Evolutionary conservation across 2,113 vertebrate genomes (phyloP), one percentile per base, ranked within the genome.

Genomic region (Archocentrus centrarchus): DNA sequence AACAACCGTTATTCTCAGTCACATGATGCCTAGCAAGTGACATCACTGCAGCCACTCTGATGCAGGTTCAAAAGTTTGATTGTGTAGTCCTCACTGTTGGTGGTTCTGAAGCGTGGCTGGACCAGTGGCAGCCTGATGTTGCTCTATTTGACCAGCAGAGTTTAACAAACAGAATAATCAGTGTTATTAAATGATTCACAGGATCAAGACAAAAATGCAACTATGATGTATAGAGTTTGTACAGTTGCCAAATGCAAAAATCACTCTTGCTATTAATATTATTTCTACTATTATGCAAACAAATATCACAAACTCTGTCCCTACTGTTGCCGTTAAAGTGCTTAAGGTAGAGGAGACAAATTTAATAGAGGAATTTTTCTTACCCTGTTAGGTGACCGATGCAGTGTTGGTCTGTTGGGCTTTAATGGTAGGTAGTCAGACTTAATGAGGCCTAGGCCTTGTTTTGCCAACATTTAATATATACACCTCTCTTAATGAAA

Each of bases 21-120:
- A 83, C 27, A 24, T n/a, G 2, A 81, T 2, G 1, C 32, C 18
- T 55, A 85, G 60, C 88, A 22, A 70, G 79, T 39, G 53, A 20
- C 0, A 3, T 80, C 81, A 41, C 4, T 66, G 37, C 5, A 0
- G 59, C 3, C 0, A 5, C 77, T 35, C 6, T 0, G 24, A 55
- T 30, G 32, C 20, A 22, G 47, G 32, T 8, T 50, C 10, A 82
- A 37, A 50, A 57, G 77, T 59, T 88, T 82, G 79, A 27, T 3
- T 2, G 41, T 59, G 64, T 89, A 91, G 4, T 44, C 14, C 17
- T 90, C 78, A 6, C n/a, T 87, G 58, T 86, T 37, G 57, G 75
- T 88, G 63, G 73, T 93, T 80, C 70, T 84, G 83, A 89, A 90
- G 35, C 81, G 59, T 14, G 37, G 79, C 18, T 82, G 20, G 20